These are phyloP conservation scores for Mycetomoellerius zeteki DNA, from an alignment of 1,140 invertebrate genomes.

Conservation along the genomic window DNA sequence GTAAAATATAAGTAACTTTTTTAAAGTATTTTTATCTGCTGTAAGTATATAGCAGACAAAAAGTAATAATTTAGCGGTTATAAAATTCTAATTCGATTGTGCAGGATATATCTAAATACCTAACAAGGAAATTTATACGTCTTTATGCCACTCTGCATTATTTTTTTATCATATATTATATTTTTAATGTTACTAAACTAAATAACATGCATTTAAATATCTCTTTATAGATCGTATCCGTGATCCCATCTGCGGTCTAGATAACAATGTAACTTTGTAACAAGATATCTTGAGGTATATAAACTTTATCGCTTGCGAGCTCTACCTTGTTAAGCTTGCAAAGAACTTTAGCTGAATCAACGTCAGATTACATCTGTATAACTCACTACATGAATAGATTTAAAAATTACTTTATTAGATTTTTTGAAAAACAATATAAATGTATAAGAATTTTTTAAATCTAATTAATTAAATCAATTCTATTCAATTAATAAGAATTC, in stretches of 20 bases:
- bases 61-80: not conserved
- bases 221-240: slow-evolving; percentile 53
- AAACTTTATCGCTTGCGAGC: slow-evolving; percentile 33
- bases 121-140: not conserved
- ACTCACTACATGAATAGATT: not conserved
- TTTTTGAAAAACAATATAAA: not conserved
- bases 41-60: not conserved
- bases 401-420: not conserved
- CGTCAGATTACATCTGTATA: slow-evolving; percentile 1
- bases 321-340: slow-evolving; percentile 1
- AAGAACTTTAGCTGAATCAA: slow-evolving; percentile 56
- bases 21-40: not conserved
- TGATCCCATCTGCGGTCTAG: slow-evolving; percentile 35
- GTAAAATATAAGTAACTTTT: not conserved
- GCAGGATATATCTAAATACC: not conserved
- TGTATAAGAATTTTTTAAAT: not conserved
- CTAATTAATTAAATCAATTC: not conserved
- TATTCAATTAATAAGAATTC: not conserved
- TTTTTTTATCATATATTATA: not conserved
- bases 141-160: not conserved
- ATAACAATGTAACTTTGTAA: slow-evolving; percentile 71
- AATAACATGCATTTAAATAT: slow-evolving; percentile 17
- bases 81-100: not conserved
- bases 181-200: not conserved
- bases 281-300: slow-evolving; percentile 58